Conservation (phyloP, 2,113 vertebrate genomes). For the Myodes glareolus region DNA sequence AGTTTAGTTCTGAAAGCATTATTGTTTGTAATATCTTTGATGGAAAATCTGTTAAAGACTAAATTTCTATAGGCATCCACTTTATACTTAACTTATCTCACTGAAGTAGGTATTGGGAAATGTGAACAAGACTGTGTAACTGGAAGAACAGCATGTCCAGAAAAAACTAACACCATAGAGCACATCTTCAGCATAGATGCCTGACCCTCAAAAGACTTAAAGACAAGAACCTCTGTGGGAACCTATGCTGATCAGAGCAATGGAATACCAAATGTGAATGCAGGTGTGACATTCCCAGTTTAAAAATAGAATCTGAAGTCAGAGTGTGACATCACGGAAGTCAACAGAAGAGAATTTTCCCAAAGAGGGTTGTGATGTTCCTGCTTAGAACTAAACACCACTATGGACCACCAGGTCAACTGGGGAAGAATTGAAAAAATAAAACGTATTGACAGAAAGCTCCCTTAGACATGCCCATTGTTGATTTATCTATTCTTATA, state of each 20-base stretch:
- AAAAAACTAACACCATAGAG: neutral
- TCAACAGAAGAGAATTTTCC: neutral
- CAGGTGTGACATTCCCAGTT: too few relatives aligned
- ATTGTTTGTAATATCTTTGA: neutral
- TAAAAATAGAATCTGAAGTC: neutral
- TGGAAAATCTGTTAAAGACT: neutral
- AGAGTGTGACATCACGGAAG: neutral
- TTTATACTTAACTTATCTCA: neutral
- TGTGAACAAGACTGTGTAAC: neutral
- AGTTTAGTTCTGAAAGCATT: neutral
- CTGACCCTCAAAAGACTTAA: neutral
- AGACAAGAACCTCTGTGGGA: neutral
- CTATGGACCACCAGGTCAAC: neutral
- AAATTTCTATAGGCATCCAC: neutral
- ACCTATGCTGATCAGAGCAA: neutral
- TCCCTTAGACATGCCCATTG: neutral
- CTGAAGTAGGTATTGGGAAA: neutral
- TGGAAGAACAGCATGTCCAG: neutral
- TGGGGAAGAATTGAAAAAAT: neutral
- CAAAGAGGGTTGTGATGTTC: neutral
- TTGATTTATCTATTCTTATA: conserved; percentile 7
- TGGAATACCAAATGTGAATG: neutral
- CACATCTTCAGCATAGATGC: neutral
- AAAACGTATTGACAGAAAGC: neutral
- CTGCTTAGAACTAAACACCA: neutral